Conservation (phyloP, 2,113 vertebrate genomes). For the Mastomys coucha region DNA sequence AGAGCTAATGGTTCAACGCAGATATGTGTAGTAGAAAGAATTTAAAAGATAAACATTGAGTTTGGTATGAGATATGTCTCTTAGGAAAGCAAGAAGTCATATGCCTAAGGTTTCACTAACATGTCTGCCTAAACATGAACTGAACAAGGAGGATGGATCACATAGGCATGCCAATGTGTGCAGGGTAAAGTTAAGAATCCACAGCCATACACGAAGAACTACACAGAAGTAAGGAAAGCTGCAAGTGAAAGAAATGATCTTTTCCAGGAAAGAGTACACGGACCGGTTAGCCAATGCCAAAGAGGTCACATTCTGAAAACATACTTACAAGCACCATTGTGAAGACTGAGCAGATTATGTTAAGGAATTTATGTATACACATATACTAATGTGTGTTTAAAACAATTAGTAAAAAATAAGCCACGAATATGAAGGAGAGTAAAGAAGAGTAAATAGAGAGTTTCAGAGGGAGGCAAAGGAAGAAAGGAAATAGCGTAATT, state of each 20-base stretch:
- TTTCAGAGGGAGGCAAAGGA: neutral
- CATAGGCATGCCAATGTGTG: neutral
- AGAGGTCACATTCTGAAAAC: neutral
- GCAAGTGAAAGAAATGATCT: neutral
- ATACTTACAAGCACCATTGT: neutral
- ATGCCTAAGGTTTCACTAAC: neutral
- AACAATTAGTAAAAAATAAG: neutral
- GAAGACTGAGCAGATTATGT: neutral
- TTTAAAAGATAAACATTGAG: neutral
- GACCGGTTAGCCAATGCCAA: neutral
- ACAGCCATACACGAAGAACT: neutral
- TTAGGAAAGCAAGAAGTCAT: neutral
- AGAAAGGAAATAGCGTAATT: neutral
- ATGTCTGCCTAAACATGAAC: neutral
- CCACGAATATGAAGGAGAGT: neutral
- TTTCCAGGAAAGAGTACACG: neutral
- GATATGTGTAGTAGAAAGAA: neutral
- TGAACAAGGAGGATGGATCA: neutral
- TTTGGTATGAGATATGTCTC: neutral
- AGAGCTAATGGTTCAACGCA: neutral
- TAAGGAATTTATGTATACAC: too few species aligned
- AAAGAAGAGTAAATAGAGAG: neutral
- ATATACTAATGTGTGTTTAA: too few species aligned
- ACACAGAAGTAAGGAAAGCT: neutral
- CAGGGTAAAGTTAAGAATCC: neutral